These are phyloP conservation scores for Bembecia ichneumoniformis DNA, from an alignment of 2,888 invertebrate genomes.

Conservation along the genomic window DNA sequence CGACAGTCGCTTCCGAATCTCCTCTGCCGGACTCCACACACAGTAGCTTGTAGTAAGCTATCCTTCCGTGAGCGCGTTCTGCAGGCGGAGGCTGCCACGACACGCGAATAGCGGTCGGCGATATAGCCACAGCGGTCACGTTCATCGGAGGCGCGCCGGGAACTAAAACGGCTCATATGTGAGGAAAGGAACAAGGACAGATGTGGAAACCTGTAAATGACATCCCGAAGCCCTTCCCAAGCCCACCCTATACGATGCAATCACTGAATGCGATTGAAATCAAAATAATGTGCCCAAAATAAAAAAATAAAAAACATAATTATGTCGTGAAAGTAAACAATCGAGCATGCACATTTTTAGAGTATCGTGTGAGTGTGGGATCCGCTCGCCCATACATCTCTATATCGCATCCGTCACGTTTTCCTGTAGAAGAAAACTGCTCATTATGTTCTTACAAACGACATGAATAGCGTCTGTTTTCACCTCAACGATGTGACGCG, in stretches of 20 bases:
- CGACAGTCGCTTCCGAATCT: slow-evolving; percentile 86
- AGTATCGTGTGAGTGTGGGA: slow-evolving; percentile 41
- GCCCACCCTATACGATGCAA: slow-evolving; percentile 53
- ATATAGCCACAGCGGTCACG: slow-evolving; percentile 89
- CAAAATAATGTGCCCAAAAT: slow-evolving; percentile 55
- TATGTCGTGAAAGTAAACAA: slow-evolving; percentile 30
- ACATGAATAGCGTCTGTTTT: slow-evolving; percentile 29
- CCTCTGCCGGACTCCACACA: slow-evolving; percentile 88
- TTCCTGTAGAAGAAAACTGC: slow-evolving; percentile 51
- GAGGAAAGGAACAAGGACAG: slow-evolving; percentile 18
- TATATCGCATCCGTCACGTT: slow-evolving; percentile 50
- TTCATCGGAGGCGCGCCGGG: slow-evolving; percentile 97
- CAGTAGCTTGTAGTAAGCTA: slow-evolving; percentile 95
- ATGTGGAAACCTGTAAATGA: slow-evolving; percentile 41
- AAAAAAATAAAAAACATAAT: slow-evolving; percentile 31
- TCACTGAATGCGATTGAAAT: slow-evolving; percentile 71
- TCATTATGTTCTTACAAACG: slow-evolving; percentile 36
- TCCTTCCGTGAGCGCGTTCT: slow-evolving; percentile 91
- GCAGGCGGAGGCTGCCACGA: slow-evolving; percentile 94
- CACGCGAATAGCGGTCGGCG: slow-evolving; percentile 90
- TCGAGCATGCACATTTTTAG: slow-evolving; percentile 47
- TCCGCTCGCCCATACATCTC: slow-evolving; percentile 68
- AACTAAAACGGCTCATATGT: slow-evolving; percentile 76
- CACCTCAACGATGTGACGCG: neutral
- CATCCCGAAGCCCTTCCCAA: slow-evolving; percentile 13